Base-by-base conservation (phyloP, 2,888 invertebrate genomes). In the Lottia scabra region DNA sequence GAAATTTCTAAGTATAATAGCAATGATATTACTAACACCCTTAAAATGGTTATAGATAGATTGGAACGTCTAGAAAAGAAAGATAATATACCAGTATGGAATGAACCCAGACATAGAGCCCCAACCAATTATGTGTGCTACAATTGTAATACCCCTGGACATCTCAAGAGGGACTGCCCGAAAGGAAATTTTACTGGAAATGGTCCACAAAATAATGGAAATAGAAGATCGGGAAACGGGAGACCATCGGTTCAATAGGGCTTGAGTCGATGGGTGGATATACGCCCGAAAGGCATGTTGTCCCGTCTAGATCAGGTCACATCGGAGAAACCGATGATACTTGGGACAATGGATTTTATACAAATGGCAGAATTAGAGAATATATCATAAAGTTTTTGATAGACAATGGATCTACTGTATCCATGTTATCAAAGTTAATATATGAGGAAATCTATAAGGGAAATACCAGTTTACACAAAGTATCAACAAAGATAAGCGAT, bases 101-200 rank as follows among this genome's bases (percentile, higher is more conserved):
- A 19, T 26, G 26, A n/a, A 19, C 8, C 10, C 43, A 45, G 68
- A 26, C 15, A 30, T 19, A 23, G n/a, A n/a, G n/a, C n/a, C n/a
- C n/a, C n/a, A n/a, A n/a, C n/a, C n/a, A n/a, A n/a, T n/a, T n/a
- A n/a, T n/a, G n/a, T n/a, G 23, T 68, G 68, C 30, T 15, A 62
- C 27, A 26, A 30, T n/a, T 68, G 68, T 19, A 27, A 63, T 19
- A 38, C 27, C 30, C 19, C n/a, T 27, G n/a, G 63, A 43, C 30
- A 68, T 68, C 38, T 68, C 26, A 56, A 62, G 62, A 68, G 23
- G 27, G 38, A 68, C 27, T 62, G 68, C 8, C 68, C 68, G 27
- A 48, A 30, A 30, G 5, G 19, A 16, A 10, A 5, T 15, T 68
- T n/a, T 68, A 30, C 43, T 27, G 13, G 48, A 67, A 26, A 46